A percentile compares a stretch with the other conserved stretches of the same genome.
Evolutionary conservation across 2,797 vertebrate genomes (phyloP).

Genomic region (Acropternis orthonyx): DNA sequence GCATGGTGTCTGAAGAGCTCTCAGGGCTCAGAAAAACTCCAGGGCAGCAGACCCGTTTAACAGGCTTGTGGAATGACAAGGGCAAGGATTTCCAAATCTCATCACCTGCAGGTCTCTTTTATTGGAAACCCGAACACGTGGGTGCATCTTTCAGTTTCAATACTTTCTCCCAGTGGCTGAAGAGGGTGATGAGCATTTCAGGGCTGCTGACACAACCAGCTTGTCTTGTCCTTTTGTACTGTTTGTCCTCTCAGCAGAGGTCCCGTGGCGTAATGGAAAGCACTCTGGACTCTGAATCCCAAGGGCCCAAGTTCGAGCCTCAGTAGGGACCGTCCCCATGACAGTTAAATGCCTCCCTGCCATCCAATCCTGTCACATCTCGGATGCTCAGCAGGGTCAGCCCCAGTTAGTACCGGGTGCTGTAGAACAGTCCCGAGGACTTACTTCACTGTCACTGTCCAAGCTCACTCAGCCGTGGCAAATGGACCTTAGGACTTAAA

Average conservation of each 20-base stretch:
- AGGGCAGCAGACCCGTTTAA: slow-evolving; percentile 51
- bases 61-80: slow-evolving; percentile 2
- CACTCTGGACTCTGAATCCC: no score
- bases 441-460: no score
- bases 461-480: no score
- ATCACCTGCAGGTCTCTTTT: slow-evolving; percentile 19
- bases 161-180: slow-evolving; percentile 27
- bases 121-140: slow-evolving; percentile 27
- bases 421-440: no score
- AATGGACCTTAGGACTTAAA: no score
- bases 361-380: no score
- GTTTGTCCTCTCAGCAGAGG: slow-evolving; percentile 56
- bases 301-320: no score
- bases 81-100: slow-evolving; percentile 49
- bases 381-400: no score
- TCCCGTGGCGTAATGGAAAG: no score
- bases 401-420: no score
- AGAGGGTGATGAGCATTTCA: slow-evolving; percentile 33
- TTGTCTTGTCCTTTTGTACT: slow-evolving; percentile 45
- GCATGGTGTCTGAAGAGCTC: slow-evolving; percentile 22
- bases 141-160: slow-evolving; percentile 45
- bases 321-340: no score
- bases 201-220: slow-evolving; percentile 13
- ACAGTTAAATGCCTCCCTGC: no score
- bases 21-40: slow-evolving; percentile 56